Evolutionary conservation across 1,140 invertebrate genomes (phyloP), one percentile per base, ranked within the genome.

Genomic region (Sminthurinus signatus): DNA sequence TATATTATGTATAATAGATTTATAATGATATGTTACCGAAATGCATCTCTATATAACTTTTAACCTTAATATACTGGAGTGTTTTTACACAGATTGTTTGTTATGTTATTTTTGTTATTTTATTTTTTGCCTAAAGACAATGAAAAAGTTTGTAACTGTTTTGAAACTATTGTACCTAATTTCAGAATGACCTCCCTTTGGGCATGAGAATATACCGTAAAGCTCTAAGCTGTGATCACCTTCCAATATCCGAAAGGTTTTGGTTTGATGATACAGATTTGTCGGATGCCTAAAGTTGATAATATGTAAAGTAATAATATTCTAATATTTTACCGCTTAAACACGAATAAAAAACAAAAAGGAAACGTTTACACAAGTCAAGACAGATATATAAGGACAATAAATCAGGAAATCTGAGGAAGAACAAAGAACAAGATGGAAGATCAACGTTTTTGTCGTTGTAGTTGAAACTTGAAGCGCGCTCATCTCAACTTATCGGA

Each of bases 151-250:
- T 50, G 14, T 10, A 21, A 39, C 48, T 12, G 14, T 8, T 55
- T 55, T 31, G 28, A 31, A 14, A 46, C 3, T 28, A 25, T 62
- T 31, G 15, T 50, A 50, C 15, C 36, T 10, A 25, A 12, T 59
- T 63, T 54, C 15, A 67, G 27, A 55, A 50, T 39, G 31, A 50
- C 10, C 23, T 55, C 28, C 60, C 60, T 12, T 2, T 29, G 5
- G 60, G 50, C 15, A 39, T 39, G 15, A 48, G 65, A 25, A 62
- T 67, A 23, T 62, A 54, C 31, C 54, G 65, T 17, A 68, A 54
- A 19, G 51, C 51, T 3, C 23, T 54, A 25, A 54, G 51, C 19
- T 54, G 51, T 28, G 51, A 54, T 31, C 51, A 54, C 27, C 19
- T 54, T 4, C 51, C 51, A 8, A 8, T 54, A 23, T 23, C 12